Base-by-base conservation (phyloP, 2,888 invertebrate genomes). In the Hypomecis punctinalis region DNA sequence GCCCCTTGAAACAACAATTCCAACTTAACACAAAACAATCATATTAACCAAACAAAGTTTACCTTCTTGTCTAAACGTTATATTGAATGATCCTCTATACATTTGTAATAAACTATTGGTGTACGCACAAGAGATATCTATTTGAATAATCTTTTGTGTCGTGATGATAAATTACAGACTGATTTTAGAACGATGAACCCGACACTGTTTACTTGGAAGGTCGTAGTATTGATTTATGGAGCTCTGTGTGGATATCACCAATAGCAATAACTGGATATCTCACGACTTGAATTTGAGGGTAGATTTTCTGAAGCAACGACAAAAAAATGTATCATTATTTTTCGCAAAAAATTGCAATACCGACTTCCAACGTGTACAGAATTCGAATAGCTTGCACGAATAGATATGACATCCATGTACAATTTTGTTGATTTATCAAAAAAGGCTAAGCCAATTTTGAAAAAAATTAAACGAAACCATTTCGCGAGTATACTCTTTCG, bases 61-160 rank as follows among this genome's bases (percentile, higher is more conserved):
- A 43, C 33, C 36, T 52, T 33, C 35, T 45, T 45, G 33, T 42
- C 43, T 11, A 51, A 51, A 49, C 45, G 42, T 40, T 11, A 36
- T 45, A 63, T 51, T 36, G 49, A 52, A 45, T 45, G 48, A 63
- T 48, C 37, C 36, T 23, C n/a, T 40, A 49, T 47, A 66, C 53
- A 61, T 57, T 63, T 56, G 53, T 63, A 51, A 63, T 49, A 56
- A 56, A 62, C 63, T 63, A 63, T 46, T 52, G 59, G 48, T 63
- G 52, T 48, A 56, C 56, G 56, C 54, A 54, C 56, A 62, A 39
- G 60, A 64, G 63, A 66, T 63, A 66, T 61, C 58, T 68, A 61
- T 68, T 58, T 63, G 61, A 61, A 63, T 66, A 66, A 68, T 66
- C 57, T 66, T 64, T 66, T 66, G 63, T 70, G 62, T 68, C 57